phyloP scores from a whole-genome alignment of 2,888 invertebrate genomes.

The Athetis lepigone region DNA sequence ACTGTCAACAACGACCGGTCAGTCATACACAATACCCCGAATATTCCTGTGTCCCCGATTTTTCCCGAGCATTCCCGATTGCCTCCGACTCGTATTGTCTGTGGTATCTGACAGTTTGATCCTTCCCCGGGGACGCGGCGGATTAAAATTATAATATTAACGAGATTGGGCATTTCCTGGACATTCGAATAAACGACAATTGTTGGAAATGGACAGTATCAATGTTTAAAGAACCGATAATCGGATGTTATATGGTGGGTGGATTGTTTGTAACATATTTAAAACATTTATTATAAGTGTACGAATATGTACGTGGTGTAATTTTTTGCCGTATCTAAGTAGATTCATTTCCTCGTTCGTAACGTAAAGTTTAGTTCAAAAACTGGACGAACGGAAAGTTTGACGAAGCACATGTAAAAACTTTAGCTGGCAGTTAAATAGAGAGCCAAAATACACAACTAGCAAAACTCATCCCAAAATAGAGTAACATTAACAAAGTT shows the following conservation, averaged over 20 bases:
- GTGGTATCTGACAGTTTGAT: conserved; percentile 24
- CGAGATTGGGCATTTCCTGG: conserved; percentile 17
- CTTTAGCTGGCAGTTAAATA: background rate
- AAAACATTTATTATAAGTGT: no score
- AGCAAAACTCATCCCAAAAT: background rate
- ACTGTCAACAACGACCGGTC: conserved; percentile 30
- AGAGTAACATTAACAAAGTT: no score
- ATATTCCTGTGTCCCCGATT: background rate
- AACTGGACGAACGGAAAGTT: no score
- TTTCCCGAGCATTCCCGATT: background rate
- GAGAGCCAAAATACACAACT: background rate
- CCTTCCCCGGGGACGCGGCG: conserved; percentile 9
- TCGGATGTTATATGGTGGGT: background rate
- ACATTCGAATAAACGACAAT: conserved; percentile 20
- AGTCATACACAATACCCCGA: conserved; percentile 6
- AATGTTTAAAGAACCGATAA: background rate
- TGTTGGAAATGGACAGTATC: conserved; percentile 14
- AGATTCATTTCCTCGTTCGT: background rate
- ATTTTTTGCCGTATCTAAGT: no score
- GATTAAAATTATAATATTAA: conserved; percentile 35
- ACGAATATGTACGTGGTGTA: no score
- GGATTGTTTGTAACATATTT: background rate
- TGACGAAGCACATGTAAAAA: background rate
- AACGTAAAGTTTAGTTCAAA: no score
- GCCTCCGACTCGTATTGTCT: background rate